phyloP scores from a whole-genome alignment of 2,797 vertebrate genomes.

The Rachycentron canadum region DNA sequence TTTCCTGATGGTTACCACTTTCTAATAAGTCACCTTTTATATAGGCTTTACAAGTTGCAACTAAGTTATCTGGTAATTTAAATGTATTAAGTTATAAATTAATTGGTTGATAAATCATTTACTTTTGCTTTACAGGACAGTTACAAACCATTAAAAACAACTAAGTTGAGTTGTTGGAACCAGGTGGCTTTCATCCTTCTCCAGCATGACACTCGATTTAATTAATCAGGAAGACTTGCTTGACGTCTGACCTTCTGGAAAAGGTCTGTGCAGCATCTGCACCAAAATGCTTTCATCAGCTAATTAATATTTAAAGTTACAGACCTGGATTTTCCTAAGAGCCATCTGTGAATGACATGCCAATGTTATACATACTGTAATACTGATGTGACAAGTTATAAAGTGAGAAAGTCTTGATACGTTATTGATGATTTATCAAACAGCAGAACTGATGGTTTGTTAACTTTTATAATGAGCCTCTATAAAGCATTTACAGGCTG shows the following conservation, averaged over 20 bases:
- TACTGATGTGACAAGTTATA: background rate
- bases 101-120: background rate
- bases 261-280: background rate
- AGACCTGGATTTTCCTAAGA: background rate
- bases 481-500: background rate
- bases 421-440: background rate
- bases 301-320: background rate
- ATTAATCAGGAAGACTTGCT: background rate
- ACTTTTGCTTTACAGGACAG: background rate
- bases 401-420: background rate
- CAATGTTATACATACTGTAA: background rate
- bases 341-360: background rate
- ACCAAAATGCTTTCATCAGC: background rate
- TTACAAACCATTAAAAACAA: background rate
- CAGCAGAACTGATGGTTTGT: background rate
- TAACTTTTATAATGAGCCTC: background rate
- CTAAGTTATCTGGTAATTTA: background rate
- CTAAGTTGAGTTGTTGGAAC: conserved; percentile 12
- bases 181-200: background rate
- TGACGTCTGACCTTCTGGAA: background rate
- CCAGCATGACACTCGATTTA: background rate
- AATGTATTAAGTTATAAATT: background rate
- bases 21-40: conserved; percentile 14
- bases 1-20: conserved; percentile 2
- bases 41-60: background rate